A percentile compares a stretch with the other conserved stretches of the same genome.
These are phyloP conservation scores for Helostoma temminkii DNA, from an alignment of 2,797 vertebrate species.

Conservation along the genomic window DNA sequence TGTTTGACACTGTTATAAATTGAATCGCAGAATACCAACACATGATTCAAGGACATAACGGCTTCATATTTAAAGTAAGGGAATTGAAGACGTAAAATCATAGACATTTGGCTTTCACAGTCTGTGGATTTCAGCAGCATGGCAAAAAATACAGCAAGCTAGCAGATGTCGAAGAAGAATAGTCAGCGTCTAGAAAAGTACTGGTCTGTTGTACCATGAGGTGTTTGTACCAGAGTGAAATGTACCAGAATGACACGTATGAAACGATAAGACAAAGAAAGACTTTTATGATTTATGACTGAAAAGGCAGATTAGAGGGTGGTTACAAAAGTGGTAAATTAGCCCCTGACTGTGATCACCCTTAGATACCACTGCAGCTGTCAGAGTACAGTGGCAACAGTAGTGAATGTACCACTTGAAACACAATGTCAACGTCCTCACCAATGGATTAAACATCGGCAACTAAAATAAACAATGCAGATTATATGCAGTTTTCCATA, in stretches of 20 bases:
- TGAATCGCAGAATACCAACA: conserved; percentile 11
- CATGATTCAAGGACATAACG: conserved; percentile 15
- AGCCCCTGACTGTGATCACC: neutral
- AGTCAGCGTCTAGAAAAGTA: conserved; percentile 29
- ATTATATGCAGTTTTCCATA: no score
- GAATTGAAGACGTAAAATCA: neutral
- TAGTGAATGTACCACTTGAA: no score
- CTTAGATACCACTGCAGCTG: neutral
- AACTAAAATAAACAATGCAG: no score
- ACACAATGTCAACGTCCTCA: no score
- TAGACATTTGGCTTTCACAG: conserved; percentile 8
- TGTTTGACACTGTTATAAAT: conserved; percentile 6
- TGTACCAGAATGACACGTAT: conserved; percentile 4
- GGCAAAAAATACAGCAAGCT: conserved; percentile 21
- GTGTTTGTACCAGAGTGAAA: conserved; percentile 22
- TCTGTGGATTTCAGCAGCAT: conserved; percentile 27
- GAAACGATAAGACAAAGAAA: conserved; percentile 2
- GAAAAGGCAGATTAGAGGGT: conserved; percentile 7
- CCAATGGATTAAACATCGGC: no score
- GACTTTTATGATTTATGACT: neutral
- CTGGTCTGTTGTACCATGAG: conserved; percentile 42
- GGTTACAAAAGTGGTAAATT: conserved; percentile 4
- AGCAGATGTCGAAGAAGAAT: conserved; percentile 48
- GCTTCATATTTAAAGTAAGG: conserved; percentile 22
- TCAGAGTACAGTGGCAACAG: neutral